Evolutionary conservation across 2,113 vertebrate species (phyloP).

Genomic region (Ptychochromis oligacanthus): DNA sequence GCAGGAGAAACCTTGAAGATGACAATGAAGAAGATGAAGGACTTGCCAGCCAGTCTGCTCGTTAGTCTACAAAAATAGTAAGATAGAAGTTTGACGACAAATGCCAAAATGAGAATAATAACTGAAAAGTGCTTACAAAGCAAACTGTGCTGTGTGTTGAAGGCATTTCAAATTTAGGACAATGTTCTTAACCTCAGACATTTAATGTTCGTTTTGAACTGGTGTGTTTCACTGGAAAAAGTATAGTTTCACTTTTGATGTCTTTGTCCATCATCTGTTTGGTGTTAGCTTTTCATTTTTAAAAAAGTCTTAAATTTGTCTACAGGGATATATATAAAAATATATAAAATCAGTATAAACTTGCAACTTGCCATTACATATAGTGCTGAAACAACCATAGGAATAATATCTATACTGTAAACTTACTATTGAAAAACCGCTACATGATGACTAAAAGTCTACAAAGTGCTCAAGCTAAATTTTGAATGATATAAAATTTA

Average conservation of each 20-base stretch:
- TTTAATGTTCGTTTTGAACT: too few relatives aligned
- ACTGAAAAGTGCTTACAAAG: too few relatives aligned
- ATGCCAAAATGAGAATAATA: not conserved
- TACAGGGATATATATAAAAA: not conserved
- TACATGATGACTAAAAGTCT: not conserved
- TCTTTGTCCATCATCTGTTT: not conserved
- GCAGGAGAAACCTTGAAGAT: not conserved
- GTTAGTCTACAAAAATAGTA: not conserved
- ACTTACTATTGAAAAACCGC: not conserved
- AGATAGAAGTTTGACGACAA: not conserved
- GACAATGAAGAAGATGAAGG: not conserved
- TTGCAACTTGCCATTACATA: too few relatives aligned
- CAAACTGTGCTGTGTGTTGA: not conserved
- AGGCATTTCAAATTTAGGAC: not conserved
- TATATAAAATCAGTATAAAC: not conserved
- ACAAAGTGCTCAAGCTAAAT: not conserved
- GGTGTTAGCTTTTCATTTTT: not conserved
- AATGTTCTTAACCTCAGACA: too few relatives aligned
- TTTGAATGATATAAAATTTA: not conserved
- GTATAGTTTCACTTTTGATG: too few relatives aligned
- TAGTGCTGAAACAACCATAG: too few relatives aligned
- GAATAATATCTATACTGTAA: not conserved
- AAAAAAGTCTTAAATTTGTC: not conserved
- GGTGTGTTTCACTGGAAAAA: too few relatives aligned
- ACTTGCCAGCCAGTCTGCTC: not conserved